Percentiles rank a stretch among this genome's conserved stretches.
Evolutionary conservation across 2,888 invertebrate species (phyloP).

Genomic region (Scaptomyza reducta): DNA sequence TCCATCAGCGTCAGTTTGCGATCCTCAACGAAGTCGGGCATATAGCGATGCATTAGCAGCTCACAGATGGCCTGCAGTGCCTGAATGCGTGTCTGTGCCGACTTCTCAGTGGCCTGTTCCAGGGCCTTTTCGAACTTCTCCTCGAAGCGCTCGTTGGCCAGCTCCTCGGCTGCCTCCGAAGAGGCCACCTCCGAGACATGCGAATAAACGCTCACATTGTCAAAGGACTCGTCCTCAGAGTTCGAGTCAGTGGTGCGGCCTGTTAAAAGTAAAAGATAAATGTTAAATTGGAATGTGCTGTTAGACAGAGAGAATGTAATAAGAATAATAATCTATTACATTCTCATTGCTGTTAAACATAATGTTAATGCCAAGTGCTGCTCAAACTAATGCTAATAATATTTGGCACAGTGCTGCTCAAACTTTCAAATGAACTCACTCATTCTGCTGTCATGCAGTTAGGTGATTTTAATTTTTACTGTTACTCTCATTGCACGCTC

Average conservation of each 20-base stretch:
- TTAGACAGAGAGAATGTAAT: too few relatives aligned
- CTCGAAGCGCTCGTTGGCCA: slow-evolving; percentile 88
- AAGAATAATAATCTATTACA: too few relatives aligned
- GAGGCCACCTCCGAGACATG: slow-evolving; percentile 89
- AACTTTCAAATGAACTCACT: slow-evolving; percentile 3
- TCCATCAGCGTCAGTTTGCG: slow-evolving; percentile 93
- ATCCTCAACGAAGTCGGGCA: slow-evolving; percentile 90
- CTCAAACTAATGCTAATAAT: not conserved
- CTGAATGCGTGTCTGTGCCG: slow-evolving; percentile 91
- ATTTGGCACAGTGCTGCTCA: not conserved
- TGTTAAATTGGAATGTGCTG: not conserved
- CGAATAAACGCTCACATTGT: slow-evolving; percentile 93
- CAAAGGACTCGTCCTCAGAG: slow-evolving; percentile 92
- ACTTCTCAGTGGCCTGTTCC: slow-evolving; percentile 95
- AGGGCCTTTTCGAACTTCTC: slow-evolving; percentile 94
- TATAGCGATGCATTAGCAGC: slow-evolving; percentile 91
- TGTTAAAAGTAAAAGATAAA: slow-evolving; percentile 40
- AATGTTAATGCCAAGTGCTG: not conserved
- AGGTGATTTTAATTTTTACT: not conserved
- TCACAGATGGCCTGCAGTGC: slow-evolving; percentile 90
- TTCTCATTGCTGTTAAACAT: not conserved
- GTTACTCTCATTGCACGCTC: slow-evolving; percentile 1
- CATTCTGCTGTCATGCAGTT: slow-evolving; percentile 13
- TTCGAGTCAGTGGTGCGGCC: slow-evolving; percentile 86
- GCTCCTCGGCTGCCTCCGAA: slow-evolving; percentile 86